Base-by-base conservation (phyloP, 2,888 invertebrate species). In the Mythimna pallens region DNA sequence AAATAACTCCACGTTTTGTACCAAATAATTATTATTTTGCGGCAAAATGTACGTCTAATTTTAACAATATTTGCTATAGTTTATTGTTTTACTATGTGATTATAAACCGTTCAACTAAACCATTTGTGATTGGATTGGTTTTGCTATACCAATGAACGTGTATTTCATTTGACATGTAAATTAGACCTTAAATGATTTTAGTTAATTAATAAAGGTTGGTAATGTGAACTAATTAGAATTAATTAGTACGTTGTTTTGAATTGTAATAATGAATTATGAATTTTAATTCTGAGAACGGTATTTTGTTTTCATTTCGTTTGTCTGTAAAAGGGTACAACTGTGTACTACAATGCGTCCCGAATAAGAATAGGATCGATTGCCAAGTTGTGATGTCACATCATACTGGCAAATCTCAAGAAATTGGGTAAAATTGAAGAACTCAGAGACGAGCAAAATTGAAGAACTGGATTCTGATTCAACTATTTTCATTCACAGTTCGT, bases 1-100 rank as follows among this genome's bases (percentile, higher is more conserved):
- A 92, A 93, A 94, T 93, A 91, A 82, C 84, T 88, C 85, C 88
- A 82, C 82, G 86, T 87, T 88, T 77, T 83, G 84, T 81, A 86
- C 75, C 54, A 81, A 77, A 82, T 81, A 68, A 80, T 85, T 76
- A 83, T 72, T 79, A 77, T 76, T 83, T 84, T 72, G 67, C 50
- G 14, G 82, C 77, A 77, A 77, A 71, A 81, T 82, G 52, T 72
- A 43, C 52, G 40, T 73, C 67, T 65, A 76, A 81, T 80, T 76
- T 76, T 52, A 17, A 57, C 50, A 76, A 69, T 50, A 78, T 74
- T 73, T 54, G 57, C 36, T 47, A 64, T 63, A 65, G 62, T 63
- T 70, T 57, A 82, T 74, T 78, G 65, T 78, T 12, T 71, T 14
- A 64, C 73, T 78, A 70, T 74, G 78, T 74, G 68, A 75, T 78